Base-by-base conservation (phyloP, 2,797 vertebrate genomes). In the Taeniopygia guttata region DNA sequence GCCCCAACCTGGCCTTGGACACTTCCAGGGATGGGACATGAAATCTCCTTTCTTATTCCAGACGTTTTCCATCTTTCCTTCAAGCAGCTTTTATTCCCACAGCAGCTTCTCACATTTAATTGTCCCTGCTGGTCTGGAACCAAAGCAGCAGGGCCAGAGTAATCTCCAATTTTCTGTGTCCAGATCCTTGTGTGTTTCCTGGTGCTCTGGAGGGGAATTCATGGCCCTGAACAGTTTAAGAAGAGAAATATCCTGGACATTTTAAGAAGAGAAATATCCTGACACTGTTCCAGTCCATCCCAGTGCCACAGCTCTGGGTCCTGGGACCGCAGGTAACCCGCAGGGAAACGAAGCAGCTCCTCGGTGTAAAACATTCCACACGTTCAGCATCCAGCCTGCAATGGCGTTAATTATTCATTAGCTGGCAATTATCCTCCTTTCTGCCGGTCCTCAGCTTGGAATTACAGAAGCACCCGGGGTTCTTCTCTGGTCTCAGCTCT, bases 1-100 rank as follows among this genome's bases (percentile, higher is more conserved):
- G 30, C 20, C 10, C 30, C 0, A 81, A 0, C 29, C 68, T 51
- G n/a, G 54, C 21, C 67, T 51, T 0, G 67, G n/a, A 29, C 59
- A 51, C 23, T 59, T 0, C 36, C 52, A 73, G 52, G n/a, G 23
- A n/a, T 36, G 34, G 22, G 8, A 40, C 25, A 13, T 3, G 10
- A 62, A 25, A 46, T 34, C 19, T 54, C 26, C 21, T 62, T 40
- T 40, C 46, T 36, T 46, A 30, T 20, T 75, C 43, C n/a, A 69
- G 32, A n/a, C 2, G 4, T 48, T 73, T 73, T 69, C 4, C 29
- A 26, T 38, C 8, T 52, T 56, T 43, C 21, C 42, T 84, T 30
- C 42, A 10, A 48, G n/a, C n/a, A 55, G 27, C 2, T 84, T 83
- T 51, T 69, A 69, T 54, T 93, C 55, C 29, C 56, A 17, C 23